Evolutionary conservation across 2,888 invertebrate genomes (phyloP).

Genomic region (Cryptosula pallasiana): DNA sequence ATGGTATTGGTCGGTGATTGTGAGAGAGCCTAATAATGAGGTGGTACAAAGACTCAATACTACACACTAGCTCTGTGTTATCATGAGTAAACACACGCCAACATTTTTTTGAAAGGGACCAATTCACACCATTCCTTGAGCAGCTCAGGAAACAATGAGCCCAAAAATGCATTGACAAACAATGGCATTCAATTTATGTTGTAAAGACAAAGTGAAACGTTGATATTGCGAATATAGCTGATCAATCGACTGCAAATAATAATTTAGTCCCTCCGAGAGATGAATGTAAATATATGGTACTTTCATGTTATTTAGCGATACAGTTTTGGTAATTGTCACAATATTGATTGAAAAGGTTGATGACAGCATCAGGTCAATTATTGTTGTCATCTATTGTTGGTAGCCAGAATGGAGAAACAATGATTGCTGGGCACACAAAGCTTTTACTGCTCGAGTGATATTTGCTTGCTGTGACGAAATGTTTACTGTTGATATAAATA

Average conservation of each 20-base stretch:
- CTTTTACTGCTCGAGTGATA: not conserved
- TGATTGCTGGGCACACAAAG: not conserved
- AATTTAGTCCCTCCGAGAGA: not conserved
- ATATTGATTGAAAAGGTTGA: not conserved
- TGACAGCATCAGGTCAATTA: not conserved
- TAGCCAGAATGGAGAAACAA: too few species aligned
- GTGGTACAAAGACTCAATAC: not conserved
- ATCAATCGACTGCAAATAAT: constrained; percentile 2
- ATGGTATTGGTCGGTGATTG: not conserved
- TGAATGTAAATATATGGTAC: not conserved
- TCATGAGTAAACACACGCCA: constrained; percentile 4
- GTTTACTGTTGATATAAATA: not conserved
- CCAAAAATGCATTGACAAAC: not conserved
- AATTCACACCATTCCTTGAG: constrained; percentile 1
- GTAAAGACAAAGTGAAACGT: not conserved
- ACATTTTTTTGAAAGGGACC: not conserved
- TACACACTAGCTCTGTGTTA: not conserved
- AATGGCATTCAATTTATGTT: not conserved
- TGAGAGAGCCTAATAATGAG: not conserved
- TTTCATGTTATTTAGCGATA: too few species aligned
- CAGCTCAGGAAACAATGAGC: not conserved
- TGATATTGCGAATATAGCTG: not conserved
- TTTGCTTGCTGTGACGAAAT: not conserved
- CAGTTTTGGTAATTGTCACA: not conserved
- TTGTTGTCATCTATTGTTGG: too few species aligned